Conservation (phyloP, 2,888 invertebrate species). For the Drosophila phalerata region DNA sequence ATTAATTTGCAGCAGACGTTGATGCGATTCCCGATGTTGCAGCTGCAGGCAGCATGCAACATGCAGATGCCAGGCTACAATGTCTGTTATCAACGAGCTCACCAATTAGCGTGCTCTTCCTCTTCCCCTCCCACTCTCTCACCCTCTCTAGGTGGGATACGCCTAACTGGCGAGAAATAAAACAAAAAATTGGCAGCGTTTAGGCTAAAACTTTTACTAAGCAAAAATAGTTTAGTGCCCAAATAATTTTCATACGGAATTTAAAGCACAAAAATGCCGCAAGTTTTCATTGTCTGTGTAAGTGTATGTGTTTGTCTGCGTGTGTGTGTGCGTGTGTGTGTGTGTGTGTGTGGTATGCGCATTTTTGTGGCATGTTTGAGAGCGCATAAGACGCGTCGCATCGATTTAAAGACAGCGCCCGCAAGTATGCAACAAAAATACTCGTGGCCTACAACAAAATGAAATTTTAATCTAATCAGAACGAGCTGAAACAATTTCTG, state of each 20-base stretch:
- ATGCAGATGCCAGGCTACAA: slow-evolving; percentile 34
- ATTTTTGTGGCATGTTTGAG: slow-evolving; percentile 33
- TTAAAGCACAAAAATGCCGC: slow-evolving; percentile 47
- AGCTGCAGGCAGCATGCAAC: slow-evolving; percentile 24
- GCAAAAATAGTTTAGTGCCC: slow-evolving; percentile 42
- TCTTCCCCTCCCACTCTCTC: not conserved
- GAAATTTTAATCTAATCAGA: slow-evolving; percentile 52
- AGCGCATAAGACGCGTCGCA: slow-evolving; percentile 24
- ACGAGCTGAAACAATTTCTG: slow-evolving; percentile 9
- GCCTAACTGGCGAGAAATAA: slow-evolving; percentile 32
- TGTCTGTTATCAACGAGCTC: slow-evolving; percentile 56
- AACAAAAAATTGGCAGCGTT: slow-evolving; percentile 35
- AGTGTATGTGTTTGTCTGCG: not conserved
- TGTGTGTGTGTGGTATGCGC: slow-evolving; percentile 15
- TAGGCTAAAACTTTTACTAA: slow-evolving; percentile 28
- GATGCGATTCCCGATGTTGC: slow-evolving; percentile 44
- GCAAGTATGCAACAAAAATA: slow-evolving; percentile 50
- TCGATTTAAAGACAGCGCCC: slow-evolving; percentile 52
- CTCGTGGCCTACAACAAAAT: slow-evolving; percentile 4
- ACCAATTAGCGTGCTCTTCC: slow-evolving; percentile 63
- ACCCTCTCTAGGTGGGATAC: slow-evolving; percentile 33
- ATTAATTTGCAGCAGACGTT: slow-evolving; percentile 77
- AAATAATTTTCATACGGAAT: slow-evolving; percentile 53
- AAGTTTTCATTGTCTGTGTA: slow-evolving; percentile 26
- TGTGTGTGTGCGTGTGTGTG: slow-evolving; percentile 12